These are phyloP conservation scores for Etheostoma cragini DNA, from an alignment of 2,113 vertebrate species.

Conservation along the genomic window DNA sequence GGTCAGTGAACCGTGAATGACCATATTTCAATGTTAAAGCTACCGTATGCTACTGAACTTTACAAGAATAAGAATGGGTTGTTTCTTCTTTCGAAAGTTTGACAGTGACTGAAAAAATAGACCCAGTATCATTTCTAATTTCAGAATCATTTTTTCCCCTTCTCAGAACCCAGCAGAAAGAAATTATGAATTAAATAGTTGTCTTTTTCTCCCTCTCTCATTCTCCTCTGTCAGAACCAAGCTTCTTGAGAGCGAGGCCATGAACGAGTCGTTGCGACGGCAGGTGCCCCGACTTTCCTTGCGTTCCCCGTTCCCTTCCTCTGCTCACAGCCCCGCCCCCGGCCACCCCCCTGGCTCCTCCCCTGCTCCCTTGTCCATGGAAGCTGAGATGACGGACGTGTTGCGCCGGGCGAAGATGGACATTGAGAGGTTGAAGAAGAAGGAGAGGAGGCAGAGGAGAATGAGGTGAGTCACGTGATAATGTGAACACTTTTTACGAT, in stretches of 20 bases:
- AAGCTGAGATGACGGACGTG: conserved; percentile 91
- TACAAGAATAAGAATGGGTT: neutral
- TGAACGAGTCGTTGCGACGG: conserved; percentile 94
- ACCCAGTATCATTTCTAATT: neutral
- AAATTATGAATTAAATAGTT: neutral
- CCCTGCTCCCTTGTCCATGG: conserved; percentile 80
- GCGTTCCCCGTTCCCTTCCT: conserved; percentile 80
- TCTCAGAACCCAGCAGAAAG: neutral
- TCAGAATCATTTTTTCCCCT: neutral
- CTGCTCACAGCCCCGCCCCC: conserved; percentile 56
- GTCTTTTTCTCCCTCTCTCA: neutral
- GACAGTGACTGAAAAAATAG: neutral
- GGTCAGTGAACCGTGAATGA: neutral
- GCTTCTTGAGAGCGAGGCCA: conserved; percentile 95
- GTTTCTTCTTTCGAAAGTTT: neutral
- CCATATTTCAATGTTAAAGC: neutral
- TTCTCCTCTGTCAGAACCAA: conserved; percentile 85
- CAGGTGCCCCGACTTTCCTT: conserved; percentile 87
- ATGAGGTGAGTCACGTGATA: conserved; percentile 84
- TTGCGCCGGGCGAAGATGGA: conserved; percentile 92
- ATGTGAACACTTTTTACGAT: neutral
- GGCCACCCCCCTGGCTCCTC: conserved; percentile 83
- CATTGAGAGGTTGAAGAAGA: conserved; percentile 94
- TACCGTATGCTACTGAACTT: neutral
- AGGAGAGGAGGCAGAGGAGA: conserved; percentile 90